Evolutionary conservation across 2,113 vertebrate genomes (phyloP).

Genomic region (Calypte anna): DNA sequence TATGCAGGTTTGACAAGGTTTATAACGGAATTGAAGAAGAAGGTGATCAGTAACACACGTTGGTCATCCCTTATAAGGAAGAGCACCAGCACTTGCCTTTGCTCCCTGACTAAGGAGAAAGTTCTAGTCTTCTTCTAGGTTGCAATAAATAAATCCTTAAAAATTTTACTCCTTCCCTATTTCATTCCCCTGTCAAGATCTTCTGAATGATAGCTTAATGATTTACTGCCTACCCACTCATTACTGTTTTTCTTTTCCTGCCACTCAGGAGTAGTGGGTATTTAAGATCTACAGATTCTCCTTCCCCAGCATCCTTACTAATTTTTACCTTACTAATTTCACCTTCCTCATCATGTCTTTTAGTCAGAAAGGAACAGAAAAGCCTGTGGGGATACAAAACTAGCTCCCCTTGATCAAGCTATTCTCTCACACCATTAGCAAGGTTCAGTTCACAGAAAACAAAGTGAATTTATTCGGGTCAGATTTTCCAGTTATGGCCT

Average conservation of each 20-base stretch:
- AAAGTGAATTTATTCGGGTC: not conserved
- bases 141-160: constrained; percentile 27
- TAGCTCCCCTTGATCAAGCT: not conserved
- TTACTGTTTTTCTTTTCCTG: not conserved
- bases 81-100: not conserved
- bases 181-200: constrained; percentile 13
- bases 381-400: not conserved
- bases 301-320: not conserved
- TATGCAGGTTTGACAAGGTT: not conserved
- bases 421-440: not conserved
- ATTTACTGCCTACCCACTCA: not conserved
- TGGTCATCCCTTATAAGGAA: not conserved
- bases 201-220: not conserved
- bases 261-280: not conserved
- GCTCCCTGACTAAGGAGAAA: not conserved
- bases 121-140: not conserved
- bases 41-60: not conserved
- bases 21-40: not conserved
- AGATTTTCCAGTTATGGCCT: not conserved
- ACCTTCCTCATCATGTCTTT: not conserved
- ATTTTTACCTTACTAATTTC: too few relatives aligned
- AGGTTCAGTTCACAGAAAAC: not conserved
- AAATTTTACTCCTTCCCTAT: not conserved
- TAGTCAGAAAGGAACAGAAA: not conserved
- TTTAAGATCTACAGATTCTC: not conserved